phyloP scores from a whole-genome alignment of 2,888 invertebrate species.

The Tortrix viridana region DNA sequence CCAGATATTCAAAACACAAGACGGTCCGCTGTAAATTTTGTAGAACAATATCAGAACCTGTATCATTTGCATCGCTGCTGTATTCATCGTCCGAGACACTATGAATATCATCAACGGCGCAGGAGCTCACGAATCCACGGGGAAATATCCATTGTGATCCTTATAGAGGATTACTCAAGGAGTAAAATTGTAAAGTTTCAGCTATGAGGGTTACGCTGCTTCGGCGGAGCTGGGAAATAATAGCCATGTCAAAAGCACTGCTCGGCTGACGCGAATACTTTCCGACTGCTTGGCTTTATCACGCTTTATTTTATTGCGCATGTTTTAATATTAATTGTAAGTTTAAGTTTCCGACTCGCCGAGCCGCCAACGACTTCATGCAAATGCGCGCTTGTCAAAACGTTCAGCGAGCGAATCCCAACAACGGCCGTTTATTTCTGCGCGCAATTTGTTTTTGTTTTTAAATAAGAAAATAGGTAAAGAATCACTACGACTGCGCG shows the following conservation, averaged over 20 bases:
- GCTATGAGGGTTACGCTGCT: constrained; percentile 47
- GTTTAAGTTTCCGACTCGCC: constrained; percentile 75
- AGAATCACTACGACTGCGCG: constrained; percentile 47
- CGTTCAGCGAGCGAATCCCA: constrained; percentile 54
- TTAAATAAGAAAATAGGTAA: constrained; percentile 42
- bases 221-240: constrained; percentile 59
- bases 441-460: constrained; percentile 46
- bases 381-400: constrained; percentile 70
- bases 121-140: constrained; percentile 40
- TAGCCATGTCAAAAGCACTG: constrained; percentile 77
- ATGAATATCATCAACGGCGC: constrained; percentile 47
- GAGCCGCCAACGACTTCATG: constrained; percentile 60
- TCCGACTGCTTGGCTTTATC: constrained; percentile 72
- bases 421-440: constrained; percentile 54
- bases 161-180: constrained; percentile 40
- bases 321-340: constrained; percentile 82
- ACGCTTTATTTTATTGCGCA: constrained; percentile 73
- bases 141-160: constrained; percentile 33
- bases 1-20: constrained; percentile 22
- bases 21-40: constrained; percentile 42
- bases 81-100: constrained; percentile 55
- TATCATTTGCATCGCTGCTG: constrained; percentile 63
- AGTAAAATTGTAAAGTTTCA: constrained; percentile 39
- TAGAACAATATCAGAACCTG: constrained; percentile 58
- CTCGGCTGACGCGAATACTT: constrained; percentile 73